These are phyloP conservation scores for Azorinus chamasolen DNA, from an alignment of 2,888 invertebrate species.

Conservation along the genomic window DNA sequence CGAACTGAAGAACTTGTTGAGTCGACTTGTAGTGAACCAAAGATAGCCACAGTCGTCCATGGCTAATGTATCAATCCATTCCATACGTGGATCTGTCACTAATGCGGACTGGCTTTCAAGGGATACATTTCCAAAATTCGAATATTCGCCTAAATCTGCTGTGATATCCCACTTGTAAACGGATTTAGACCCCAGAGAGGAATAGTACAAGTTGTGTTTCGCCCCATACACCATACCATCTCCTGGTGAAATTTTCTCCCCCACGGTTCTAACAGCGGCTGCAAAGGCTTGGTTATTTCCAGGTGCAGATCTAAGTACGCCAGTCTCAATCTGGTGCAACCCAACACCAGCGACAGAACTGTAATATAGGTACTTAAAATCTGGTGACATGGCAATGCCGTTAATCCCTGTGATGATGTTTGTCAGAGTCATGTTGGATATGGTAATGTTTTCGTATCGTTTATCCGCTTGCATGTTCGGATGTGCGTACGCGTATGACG, in stretches of 20 bases:
- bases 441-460: constrained; percentile 54
- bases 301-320: constrained; percentile 40
- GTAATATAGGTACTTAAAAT: constrained; percentile 70
- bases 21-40: constrained; percentile 69
- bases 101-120: constrained; percentile 40
- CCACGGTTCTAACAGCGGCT: constrained; percentile 53
- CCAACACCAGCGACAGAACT: constrained; percentile 64
- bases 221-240: constrained; percentile 66
- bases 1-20: constrained; percentile 65
- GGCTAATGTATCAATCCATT: constrained; percentile 68
- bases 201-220: constrained; percentile 60
- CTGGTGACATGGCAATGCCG: constrained; percentile 71
- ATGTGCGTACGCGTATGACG: constrained; percentile 60
- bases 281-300: constrained; percentile 46
- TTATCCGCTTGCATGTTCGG: constrained; percentile 54
- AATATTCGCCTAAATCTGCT: constrained; percentile 19
- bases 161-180: constrained; percentile 62
- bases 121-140: constrained; percentile 30
- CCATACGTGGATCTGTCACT: constrained; percentile 60
- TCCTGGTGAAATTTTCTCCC: constrained; percentile 57
- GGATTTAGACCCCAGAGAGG: constrained; percentile 56
- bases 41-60: constrained; percentile 65
- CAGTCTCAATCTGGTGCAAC: constrained; percentile 65
- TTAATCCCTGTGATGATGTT: constrained; percentile 63
- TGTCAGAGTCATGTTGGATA: constrained; percentile 44